These are phyloP conservation scores for Dendrocopos noguchii DNA, from an alignment of 2,113 vertebrate genomes.

Conservation along the genomic window DNA sequence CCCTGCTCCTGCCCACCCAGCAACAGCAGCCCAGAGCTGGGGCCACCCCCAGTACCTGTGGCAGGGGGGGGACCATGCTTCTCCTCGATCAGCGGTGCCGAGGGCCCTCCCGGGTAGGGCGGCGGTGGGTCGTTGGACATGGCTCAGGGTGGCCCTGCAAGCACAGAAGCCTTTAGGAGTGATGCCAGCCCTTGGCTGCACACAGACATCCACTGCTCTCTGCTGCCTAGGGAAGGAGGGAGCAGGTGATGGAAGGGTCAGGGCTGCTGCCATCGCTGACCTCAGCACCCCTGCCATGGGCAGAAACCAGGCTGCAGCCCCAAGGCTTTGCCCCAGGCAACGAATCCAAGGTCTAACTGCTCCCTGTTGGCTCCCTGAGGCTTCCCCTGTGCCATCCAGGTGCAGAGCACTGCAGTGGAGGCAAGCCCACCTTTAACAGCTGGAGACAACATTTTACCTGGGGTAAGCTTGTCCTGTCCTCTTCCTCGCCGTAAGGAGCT, in stretches of 20 bases:
- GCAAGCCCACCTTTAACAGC: neutral
- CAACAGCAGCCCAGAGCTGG: accelerated
- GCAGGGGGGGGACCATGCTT: conserved; percentile 84
- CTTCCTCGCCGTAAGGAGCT: neutral
- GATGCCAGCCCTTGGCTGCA: neutral
- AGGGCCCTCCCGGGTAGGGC: conserved; percentile 93
- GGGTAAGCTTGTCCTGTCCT: neutral
- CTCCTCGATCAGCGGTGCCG: conserved; percentile 88
- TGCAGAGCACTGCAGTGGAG: neutral
- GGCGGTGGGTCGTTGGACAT: conserved; percentile 96
- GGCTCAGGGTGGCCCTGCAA: conserved; percentile 46
- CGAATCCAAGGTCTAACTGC: neutral
- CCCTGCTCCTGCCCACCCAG: neutral
- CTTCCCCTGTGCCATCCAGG: neutral
- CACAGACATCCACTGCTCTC: accelerated
- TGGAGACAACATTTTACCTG: neutral
- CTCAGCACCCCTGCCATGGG: neutral
- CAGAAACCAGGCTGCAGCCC: neutral
- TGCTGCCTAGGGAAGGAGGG: accelerated
- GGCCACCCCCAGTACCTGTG: conserved; percentile 74
- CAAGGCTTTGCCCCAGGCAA: neutral
- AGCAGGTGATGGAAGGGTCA: accelerated
- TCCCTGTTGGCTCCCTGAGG: neutral
- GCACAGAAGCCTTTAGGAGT: neutral
- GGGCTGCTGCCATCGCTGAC: neutral